Base-by-base conservation (phyloP, 2,797 vertebrate species). In the Paguma larvata region DNA sequence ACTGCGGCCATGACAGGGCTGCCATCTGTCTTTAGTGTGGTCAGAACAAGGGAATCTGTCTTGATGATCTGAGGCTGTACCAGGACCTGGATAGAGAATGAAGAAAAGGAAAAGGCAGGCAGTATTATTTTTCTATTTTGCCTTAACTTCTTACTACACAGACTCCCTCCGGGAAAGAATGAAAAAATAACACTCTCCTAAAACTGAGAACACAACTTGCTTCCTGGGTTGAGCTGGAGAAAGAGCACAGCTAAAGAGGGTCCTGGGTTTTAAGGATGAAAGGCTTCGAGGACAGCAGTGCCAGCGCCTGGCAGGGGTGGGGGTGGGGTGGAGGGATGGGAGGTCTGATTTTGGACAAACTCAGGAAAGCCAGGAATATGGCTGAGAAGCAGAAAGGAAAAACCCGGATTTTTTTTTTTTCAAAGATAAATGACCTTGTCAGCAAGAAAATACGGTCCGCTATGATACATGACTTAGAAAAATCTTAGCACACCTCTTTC, bases 11-110 rank as follows among this genome's bases (percentile, higher is more conserved):
- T 98, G 72, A 99, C 99, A 18, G 99, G 99, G 38, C 99, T 99
- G 73, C 99, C 99, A 1, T 99, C 99, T 1, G 99, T 98, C 96
- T 99, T 99, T 97, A 99, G 98, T 0, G 99, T 99, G 0, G 99
- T 99, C 97, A 99, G 98, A 97, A 99, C 99, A 95, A 99, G 98
- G 2, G 99, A 99, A 96, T 99, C 99, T 0, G 99, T 99, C 98
- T 99, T 99, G 97, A 99, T 99, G 97, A 99, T 99, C 98, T 99
- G 99, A 92, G 99, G 99, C 89, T 99, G 99, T 92, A 99, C 99
- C 91, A 99, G 98, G 97, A 99, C 99, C 99, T 99, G 96, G 53
- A 41, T 83, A 68, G 65, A 65, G 38, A 96, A 79, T 91, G 82
- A 97, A 96, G 80, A 93, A 96, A 11, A 53, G 25, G 48, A 67